phyloP scores from a whole-genome alignment of 2,113 vertebrate species.

The Dicentrarchus labrax region DNA sequence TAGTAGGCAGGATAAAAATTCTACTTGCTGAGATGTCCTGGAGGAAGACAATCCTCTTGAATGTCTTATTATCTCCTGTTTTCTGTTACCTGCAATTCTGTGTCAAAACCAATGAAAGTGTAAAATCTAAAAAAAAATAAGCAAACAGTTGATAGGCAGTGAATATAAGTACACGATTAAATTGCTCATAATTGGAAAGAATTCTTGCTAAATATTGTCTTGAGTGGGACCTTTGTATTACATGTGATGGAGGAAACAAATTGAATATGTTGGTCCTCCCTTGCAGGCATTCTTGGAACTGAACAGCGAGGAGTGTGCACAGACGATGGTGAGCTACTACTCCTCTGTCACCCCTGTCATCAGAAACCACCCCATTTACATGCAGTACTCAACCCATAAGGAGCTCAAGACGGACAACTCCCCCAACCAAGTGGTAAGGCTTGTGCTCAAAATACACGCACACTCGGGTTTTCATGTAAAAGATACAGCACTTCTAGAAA shows the following conservation, averaged over 20 bases:
- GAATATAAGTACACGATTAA: background rate
- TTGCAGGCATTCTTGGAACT: conserved; percentile 95
- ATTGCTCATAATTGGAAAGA: background rate
- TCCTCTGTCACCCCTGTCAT: conserved; percentile 93
- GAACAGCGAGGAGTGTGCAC: conserved; percentile 95
- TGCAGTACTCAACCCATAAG: conserved; percentile 98
- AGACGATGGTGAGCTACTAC: conserved; percentile 98
- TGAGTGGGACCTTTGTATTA: background rate
- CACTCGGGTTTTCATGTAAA: background rate
- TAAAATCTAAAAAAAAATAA: background rate
- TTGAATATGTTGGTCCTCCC: background rate
- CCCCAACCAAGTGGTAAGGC: conserved; percentile 93
- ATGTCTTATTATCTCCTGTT: conserved; percentile 5
- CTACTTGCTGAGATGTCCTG: background rate
- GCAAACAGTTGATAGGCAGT: too few species aligned
- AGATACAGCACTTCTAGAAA: background rate
- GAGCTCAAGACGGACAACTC: conserved; percentile 98
- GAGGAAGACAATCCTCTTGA: background rate
- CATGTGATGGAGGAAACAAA: background rate
- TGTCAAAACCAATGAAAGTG: background rate
- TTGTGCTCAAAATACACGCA: too few species aligned
- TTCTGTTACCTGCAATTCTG: background rate
- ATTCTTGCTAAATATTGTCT: background rate
- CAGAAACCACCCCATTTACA: conserved; percentile 94
- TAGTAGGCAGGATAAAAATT: background rate